phyloP scores from a whole-genome alignment of 2,113 vertebrate genomes.

The Azemiops feae region DNA sequence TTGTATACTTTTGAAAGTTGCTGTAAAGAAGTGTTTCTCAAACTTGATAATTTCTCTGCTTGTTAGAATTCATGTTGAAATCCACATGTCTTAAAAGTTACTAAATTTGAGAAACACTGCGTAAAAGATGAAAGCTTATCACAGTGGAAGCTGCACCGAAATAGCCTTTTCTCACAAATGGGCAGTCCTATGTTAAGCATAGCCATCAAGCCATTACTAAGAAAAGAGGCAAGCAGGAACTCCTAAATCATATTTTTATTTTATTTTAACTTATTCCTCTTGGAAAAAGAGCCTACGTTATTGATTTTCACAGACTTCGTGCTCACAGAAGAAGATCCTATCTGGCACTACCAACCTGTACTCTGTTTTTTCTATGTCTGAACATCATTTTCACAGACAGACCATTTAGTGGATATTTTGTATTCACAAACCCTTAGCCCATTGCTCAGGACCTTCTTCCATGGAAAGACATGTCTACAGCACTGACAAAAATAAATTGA shows the following conservation, averaged over 20 bases:
- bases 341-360: neutral
- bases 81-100: neutral
- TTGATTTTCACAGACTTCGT: neutral
- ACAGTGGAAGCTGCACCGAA: neutral
- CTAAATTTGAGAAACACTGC: neutral
- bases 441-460: neutral
- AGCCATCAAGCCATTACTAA: neutral
- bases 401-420: neutral
- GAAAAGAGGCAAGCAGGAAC: neutral
- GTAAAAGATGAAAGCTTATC: neutral
- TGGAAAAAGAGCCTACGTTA: neutral
- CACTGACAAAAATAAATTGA: conserved; percentile 33
- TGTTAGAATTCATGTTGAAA: neutral
- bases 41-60: neutral
- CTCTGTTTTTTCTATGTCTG: neutral
- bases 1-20: neutral
- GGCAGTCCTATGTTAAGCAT: neutral
- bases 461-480: conserved; percentile 1
- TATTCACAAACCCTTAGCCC: conserved; percentile 29
- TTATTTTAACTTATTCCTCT: neutral
- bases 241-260: neutral
- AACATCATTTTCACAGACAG: neutral
- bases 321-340: too few species aligned
- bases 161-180: neutral
- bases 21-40: neutral